Base-by-base conservation (phyloP, 2,888 invertebrate genomes). In the Drosophila suboccidentalis region DNA sequence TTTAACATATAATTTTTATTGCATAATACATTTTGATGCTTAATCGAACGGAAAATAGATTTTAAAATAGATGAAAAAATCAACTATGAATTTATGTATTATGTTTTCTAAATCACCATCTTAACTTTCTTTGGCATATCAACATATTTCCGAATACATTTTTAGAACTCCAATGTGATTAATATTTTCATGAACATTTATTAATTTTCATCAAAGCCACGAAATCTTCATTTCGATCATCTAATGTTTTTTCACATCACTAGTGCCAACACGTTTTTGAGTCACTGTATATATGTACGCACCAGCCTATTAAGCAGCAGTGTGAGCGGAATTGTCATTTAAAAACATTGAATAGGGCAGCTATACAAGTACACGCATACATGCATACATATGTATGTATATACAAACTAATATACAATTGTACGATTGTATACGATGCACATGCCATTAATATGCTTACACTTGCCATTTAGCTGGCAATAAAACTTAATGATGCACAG, bases 401-500 rank as follows among this genome's bases (percentile, higher is more conserved):
- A 8, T 32, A 29, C 9, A 10, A 39, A 38, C 13, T 15, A 38
- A 51, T 10, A 26, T 26, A 22, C 13, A 38, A 17, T 19, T 29
- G 15, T 41, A 47, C 15, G 8, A 50, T 36, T 19, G 11, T 15
- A 43, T 11, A 13, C 22, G 55, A 29, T 49, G 38, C 36, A 59
- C 32, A 47, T 66, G 47, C 34, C 65, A 66, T 60, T 47, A 54
- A 47, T 53, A 49, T 54, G 61, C 51, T 47, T 41, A 54, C 61
- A 54, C 51, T 39, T 64, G 34, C 46, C 54, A 39, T 51, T 53
- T 46, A 38, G 44, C 51, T 29, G 59, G 65, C 39, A 46, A 65
- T 65, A 51, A 59, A 59, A 65, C 44, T 65, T 59, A 59, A 59
- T 65, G 59, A 62, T 44, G 51, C 63, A 63, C 68, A 63, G 58